Base-by-base conservation (phyloP, 1,140 invertebrate species). In the Oryctes rhinoceros region DNA sequence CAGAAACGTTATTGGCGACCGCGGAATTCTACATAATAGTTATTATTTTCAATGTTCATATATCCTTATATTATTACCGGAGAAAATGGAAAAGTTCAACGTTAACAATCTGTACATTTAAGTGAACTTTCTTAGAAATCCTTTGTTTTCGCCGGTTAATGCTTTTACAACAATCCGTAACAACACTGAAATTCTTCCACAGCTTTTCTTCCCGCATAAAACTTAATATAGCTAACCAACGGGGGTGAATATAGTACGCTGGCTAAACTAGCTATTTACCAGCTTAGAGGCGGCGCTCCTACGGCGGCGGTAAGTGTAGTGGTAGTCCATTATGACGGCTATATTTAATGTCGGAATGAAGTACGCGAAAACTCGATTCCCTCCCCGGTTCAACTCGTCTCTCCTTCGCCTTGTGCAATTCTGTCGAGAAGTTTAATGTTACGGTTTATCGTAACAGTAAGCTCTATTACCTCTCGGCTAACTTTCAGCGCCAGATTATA, bases 271-370 rank as follows among this genome's bases (percentile, higher is more conserved):
- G 53, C 53, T 59, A 59, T 15, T 59, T 59, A 18, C 53, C 15
- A 59, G 18, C 15, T 59, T 59, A 59, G 13, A 6, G 53, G 6
- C 53, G 53, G 15, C 53, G 18, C 3, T 44, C 39, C 39, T 44
- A 44, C 39, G 39, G 39, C 5, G 0, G 39, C 39, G 5, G 39
- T 44, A 44, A 10, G 9, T 44, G 15, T n/a, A 59, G 53, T n/a
- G 5, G n/a, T 59, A 59, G 53, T 59, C 53, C 18, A 59, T 59
- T 59, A 59, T 59, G 53, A 59, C 53, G 15, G 53, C 53, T 59
- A 59, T 59, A 59, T 59, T 18, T 59, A 59, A 59, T 59, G 53
- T 59, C 18, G n/a, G 53, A 59, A 59, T 59, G 53, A 59, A 59
- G 53, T 59, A 59, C 13, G 53, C 15, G 53, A 59, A 59, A 59